Evolutionary conservation across 2,797 vertebrate genomes (phyloP), one percentile per base, ranked within the genome.

Genomic region (Hippocampus kuda): DNA sequence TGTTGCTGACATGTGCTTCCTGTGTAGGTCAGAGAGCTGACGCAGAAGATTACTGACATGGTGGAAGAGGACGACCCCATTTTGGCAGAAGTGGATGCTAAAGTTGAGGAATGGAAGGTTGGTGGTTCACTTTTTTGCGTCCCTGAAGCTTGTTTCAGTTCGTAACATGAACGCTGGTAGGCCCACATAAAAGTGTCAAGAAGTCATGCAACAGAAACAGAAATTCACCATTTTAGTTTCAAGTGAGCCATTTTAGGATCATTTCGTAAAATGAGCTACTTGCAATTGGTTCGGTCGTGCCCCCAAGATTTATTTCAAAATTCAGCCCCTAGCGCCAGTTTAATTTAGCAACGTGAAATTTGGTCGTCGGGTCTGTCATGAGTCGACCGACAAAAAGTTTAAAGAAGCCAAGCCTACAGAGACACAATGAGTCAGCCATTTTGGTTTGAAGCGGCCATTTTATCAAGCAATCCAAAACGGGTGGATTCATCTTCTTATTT

Each of bases 61-160:
- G 91, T 90, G 34, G 94, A 93, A 71, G 94, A 98, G 70, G 93
- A 98, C 0, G 95, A 98, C 80, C 94, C 95, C 0, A 90, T 99
- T 54, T 94, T 98, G 93, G 89, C 90, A 74, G 93, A 93, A 48
- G 94, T 99, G 72, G 94, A 90, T 49, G 85, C 90, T 60, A 97
- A 96, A 91, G 95, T 99, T 75, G 94, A 97, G 67, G 94, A 99
- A 81, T 99, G 97, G 96, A 98, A 96, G 95, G 96, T 98, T 82
- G 48, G 81, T 79, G 51, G 71, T 48, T 8, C 65, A 20, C 59
- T 10, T 3, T 60, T 24, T 16, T 30, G 63, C 24, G 7, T 38
- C 13, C 8, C 15, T 15, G 10, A 26, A 51, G 27, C 46, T 27
- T 27, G n/a, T 20, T 27, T 18, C 24, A 61, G 7, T 9, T 22